Conservation (phyloP, 1,140 invertebrate species). For the Stegodyphus mimosarum region DNA sequence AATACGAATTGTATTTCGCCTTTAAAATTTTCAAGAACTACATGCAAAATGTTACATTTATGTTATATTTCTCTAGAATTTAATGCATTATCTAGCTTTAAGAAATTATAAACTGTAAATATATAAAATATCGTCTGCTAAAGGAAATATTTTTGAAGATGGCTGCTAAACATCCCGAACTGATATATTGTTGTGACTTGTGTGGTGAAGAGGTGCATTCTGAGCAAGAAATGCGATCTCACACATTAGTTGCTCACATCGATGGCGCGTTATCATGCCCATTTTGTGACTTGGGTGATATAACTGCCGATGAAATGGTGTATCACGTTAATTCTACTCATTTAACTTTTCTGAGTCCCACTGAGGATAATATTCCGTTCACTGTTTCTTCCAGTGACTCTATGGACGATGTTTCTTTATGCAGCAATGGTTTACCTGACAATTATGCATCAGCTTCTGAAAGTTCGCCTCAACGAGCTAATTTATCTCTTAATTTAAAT, state of each 20-base stretch:
- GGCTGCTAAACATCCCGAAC: constrained; percentile 66
- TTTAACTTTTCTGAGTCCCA: constrained; percentile 79
- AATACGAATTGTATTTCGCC: background rate
- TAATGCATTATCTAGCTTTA: background rate
- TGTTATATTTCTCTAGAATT: background rate
- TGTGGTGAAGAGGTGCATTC: constrained; percentile 82
- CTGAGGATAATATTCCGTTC: constrained; percentile 72
- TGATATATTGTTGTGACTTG: constrained; percentile 79
- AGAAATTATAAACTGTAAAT: background rate
- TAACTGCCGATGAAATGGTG: constrained; percentile 79
- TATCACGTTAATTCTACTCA: constrained; percentile 83
- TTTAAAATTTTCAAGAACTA: background rate
- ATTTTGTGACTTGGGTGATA: constrained; percentile 81
- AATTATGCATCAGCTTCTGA: constrained; percentile 39
- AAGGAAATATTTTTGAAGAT: constrained; percentile 1
- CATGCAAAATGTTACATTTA: background rate
- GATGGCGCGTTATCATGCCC: constrained; percentile 81
- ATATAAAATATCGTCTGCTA: background rate
- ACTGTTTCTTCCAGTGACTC: constrained; percentile 71
- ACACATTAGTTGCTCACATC: constrained; percentile 80
- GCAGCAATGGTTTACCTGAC: constrained; percentile 42
- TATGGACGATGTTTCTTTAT: constrained; percentile 38
- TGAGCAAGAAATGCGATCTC: constrained; percentile 82
- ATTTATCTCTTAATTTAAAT: constrained; percentile 75
- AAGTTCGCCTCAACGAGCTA: constrained; percentile 74